These are phyloP conservation scores for Troides helena DNA, from an alignment of 2,888 invertebrate species.

Conservation along the genomic window DNA sequence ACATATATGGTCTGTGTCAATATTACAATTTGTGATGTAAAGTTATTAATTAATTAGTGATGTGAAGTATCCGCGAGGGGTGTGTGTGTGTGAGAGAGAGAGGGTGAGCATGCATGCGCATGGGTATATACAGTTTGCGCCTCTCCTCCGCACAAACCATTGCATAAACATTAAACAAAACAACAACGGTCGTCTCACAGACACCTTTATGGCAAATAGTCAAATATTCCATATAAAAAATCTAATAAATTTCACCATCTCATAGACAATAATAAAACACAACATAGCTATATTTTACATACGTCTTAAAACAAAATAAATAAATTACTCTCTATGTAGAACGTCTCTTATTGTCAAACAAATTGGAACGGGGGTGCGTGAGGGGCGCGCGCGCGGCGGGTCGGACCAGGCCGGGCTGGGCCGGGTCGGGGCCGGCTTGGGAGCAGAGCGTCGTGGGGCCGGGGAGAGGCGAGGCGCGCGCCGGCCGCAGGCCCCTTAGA, in stretches of 20 bases:
- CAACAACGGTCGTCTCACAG: constrained; percentile 72
- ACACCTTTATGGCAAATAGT: constrained; percentile 76
- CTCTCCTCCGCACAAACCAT: neutral
- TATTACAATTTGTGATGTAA: constrained; percentile 51
- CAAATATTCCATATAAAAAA: constrained; percentile 63
- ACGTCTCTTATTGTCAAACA: constrained; percentile 77
- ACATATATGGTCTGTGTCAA: constrained; percentile 42
- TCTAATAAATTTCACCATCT: constrained; percentile 54
- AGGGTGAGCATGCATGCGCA: neutral
- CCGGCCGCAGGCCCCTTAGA: constrained; percentile 54
- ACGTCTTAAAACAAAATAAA: constrained; percentile 77
- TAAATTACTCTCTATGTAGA: constrained; percentile 71
- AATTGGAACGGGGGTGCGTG: constrained; percentile 46
- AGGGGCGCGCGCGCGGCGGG: no score
- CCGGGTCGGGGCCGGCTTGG: no score
- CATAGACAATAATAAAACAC: constrained; percentile 77
- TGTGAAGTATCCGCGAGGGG: no score
- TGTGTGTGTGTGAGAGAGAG: no score
- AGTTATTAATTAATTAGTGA: no score
- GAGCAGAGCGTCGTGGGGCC: no score
- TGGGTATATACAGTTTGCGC: neutral
- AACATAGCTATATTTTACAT: constrained; percentile 76
- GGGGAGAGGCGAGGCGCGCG: no score
- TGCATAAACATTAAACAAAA: constrained; percentile 38
- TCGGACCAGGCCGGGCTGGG: no score